phyloP scores from a whole-genome alignment of 1,140 invertebrate species.

The Apis cerana region DNA sequence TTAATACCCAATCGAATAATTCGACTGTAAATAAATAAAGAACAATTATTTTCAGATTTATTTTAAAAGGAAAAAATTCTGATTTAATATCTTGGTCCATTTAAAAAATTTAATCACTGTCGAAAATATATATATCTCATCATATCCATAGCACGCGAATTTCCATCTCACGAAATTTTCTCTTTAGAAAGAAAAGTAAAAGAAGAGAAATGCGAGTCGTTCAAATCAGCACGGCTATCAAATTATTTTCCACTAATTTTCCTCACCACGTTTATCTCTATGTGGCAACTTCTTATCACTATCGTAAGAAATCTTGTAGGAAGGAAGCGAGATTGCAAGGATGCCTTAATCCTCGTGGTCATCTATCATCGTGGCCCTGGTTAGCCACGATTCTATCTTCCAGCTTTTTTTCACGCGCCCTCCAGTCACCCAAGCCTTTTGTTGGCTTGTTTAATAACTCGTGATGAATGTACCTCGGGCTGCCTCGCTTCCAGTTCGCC shows the following conservation, averaged over 20 bases:
- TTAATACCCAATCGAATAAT: too few species aligned
- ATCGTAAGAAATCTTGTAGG: conserved; percentile 33
- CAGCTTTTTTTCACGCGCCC: conserved; percentile 51
- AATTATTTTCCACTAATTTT: conserved; percentile 44
- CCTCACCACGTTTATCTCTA: not conserved
- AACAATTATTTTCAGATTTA: too few species aligned
- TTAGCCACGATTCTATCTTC: conserved; percentile 79
- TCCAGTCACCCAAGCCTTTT: conserved; percentile 70
- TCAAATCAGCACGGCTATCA: not conserved
- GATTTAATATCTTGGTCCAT: too few species aligned
- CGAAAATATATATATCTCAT: too few species aligned
- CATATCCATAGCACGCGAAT: too few species aligned
- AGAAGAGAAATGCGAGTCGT: too few species aligned
- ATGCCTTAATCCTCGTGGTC: conserved; percentile 74
- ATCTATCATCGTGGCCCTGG: conserved; percentile 79
- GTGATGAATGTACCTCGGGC: conserved; percentile 78
- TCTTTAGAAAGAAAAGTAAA: too few species aligned
- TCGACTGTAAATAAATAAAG: too few species aligned
- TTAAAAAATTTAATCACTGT: too few species aligned
- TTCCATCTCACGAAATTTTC: too few species aligned
- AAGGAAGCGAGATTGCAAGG: conserved; percentile 37
- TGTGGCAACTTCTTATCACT: conserved; percentile 12
- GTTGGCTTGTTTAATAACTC: conserved; percentile 80
- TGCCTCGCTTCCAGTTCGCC: conserved; percentile 58
- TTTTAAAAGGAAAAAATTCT: too few species aligned